phyloP scores from a whole-genome alignment of 2,888 invertebrate genomes.

The Lycia hirtaria region DNA sequence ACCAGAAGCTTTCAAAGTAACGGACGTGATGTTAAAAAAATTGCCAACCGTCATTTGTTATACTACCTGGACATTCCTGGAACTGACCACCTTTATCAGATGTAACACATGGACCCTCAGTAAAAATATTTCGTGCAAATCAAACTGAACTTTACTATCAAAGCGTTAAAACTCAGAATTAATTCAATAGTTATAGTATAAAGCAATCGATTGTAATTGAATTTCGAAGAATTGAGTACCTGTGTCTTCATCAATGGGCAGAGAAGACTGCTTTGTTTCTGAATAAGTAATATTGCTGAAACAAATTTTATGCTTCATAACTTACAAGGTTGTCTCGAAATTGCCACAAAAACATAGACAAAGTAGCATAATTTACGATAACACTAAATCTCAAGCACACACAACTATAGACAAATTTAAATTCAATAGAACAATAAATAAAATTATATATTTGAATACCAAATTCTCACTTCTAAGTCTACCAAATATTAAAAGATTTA shows the following conservation, averaged over 20 bases:
- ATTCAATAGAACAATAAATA: too few species aligned
- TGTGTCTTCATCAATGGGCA: conserved; percentile 16
- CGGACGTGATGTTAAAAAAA: conserved; percentile 22
- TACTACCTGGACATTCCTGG: conserved; percentile 39
- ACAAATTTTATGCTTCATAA: too few species aligned
- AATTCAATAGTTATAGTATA: neutral
- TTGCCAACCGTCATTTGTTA: conserved; percentile 25
- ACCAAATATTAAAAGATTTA: too few species aligned
- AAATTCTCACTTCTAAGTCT: too few species aligned
- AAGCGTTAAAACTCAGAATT: neutral
- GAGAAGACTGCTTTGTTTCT: conserved; percentile 3
- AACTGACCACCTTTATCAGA: conserved; percentile 37
- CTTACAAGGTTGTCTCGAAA: too few species aligned
- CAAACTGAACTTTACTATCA: neutral
- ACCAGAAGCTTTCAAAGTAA: conserved; percentile 10
- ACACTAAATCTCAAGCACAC: too few species aligned
- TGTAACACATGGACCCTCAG: neutral
- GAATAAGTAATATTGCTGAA: too few species aligned
- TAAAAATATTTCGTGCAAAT: neutral
- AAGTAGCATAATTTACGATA: too few species aligned
- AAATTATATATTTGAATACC: too few species aligned
- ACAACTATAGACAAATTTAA: too few species aligned
- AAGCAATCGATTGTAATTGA: conserved; percentile 2
- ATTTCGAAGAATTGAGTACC: conserved; percentile 20
- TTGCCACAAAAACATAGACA: too few species aligned